Percentiles rank a stretch among this genome's conserved stretches.
phyloP scores from a whole-genome alignment of 2,797 vertebrate species.

The Hemitrygon akajei region DNA sequence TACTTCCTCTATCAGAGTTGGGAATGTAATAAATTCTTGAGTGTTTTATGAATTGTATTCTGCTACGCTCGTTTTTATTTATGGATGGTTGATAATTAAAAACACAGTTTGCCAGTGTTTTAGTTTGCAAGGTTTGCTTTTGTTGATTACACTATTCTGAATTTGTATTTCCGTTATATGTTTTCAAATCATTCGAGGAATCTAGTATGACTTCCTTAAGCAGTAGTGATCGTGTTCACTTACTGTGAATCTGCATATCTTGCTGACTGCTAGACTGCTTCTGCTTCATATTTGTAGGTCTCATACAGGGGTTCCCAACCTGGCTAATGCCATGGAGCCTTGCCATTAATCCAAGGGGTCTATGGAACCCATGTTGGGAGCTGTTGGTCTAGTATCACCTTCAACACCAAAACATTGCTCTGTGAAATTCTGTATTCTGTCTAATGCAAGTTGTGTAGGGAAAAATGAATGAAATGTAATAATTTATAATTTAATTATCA shows the following conservation, averaged over 20 bases:
- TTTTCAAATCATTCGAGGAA: conserved; percentile 27
- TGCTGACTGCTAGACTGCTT: conserved; percentile 14
- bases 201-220: not conserved
- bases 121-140: conserved; percentile 12
- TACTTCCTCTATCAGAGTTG: not conserved
- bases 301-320: no score
- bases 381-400: not conserved
- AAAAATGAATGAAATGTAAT: not conserved
- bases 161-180: conserved; percentile 27
- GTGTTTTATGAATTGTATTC: not conserved
- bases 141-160: conserved; percentile 9
- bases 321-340: no score
- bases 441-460: conserved; percentile 11
- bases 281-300: conserved; percentile 5
- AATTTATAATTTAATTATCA: conserved; percentile 14
- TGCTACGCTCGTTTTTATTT: not conserved
- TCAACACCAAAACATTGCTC: not conserved
- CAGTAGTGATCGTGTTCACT: conserved; percentile 19
- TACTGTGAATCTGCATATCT: conserved; percentile 16
- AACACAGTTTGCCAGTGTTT: not conserved
- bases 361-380: no score
- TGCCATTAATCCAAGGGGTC: no score
- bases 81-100: not conserved
- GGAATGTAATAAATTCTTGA: not conserved
- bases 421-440: conserved; percentile 6